Evolutionary conservation across 2,888 invertebrate genomes (phyloP).

Genomic region (Diabrotica balteata): DNA sequence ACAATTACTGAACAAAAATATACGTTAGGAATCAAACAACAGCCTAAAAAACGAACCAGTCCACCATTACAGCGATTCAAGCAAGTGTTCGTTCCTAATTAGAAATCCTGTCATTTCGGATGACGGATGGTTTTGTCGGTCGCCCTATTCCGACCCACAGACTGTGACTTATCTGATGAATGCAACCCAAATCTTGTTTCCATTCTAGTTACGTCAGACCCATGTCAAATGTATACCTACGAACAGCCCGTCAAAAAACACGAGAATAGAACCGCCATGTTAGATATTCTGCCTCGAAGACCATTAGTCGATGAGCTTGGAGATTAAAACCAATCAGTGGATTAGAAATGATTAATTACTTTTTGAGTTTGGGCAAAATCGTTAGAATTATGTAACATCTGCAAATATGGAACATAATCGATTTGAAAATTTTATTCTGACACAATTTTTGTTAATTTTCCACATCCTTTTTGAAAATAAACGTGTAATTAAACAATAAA

Average conservation of each 20-base stretch:
- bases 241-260: constrained; percentile 56
- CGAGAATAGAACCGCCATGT: constrained; percentile 39
- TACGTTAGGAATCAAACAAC: constrained; percentile 24
- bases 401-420: too few species aligned
- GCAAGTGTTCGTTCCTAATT: constrained; percentile 56
- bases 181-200: constrained; percentile 42
- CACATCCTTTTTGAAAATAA: too few species aligned
- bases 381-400: too few species aligned
- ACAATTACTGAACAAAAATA: constrained; percentile 14
- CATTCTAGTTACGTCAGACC: constrained; percentile 58
- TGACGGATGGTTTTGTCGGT: constrained; percentile 55
- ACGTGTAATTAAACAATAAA: too few species aligned
- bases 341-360: constrained; percentile 13
- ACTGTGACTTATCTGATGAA: constrained; percentile 49
- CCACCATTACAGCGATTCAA: constrained; percentile 41
- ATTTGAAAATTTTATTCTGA: too few species aligned
- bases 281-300: constrained; percentile 19
- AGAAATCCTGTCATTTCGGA: constrained; percentile 57
- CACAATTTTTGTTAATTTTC: too few species aligned
- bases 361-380: too few species aligned
- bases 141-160: constrained; percentile 42
- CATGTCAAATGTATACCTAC: constrained; percentile 56
- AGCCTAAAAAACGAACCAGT: constrained; percentile 29
- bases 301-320: constrained; percentile 30
- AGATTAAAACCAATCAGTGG: constrained; percentile 2